Evolutionary conservation across 1,140 invertebrate species (phyloP), one percentile per base, ranked within the genome.

Genomic region (Pinna nobilis): DNA sequence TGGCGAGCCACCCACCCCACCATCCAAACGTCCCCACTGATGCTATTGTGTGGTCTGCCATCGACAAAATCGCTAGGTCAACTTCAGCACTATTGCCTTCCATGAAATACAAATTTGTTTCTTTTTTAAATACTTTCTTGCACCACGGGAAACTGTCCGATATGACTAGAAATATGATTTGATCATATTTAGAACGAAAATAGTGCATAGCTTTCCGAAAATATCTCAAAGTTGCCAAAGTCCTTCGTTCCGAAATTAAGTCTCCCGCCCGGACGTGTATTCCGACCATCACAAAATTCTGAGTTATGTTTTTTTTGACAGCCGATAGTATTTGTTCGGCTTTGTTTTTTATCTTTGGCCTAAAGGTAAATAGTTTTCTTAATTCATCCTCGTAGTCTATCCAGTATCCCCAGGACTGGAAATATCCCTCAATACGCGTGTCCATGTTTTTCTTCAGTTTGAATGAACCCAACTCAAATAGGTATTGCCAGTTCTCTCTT

Each of bases 11-110:
- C 0, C 55, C 78, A 5, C 78, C 63, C 82, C 82, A 84, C 85
- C 85, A 86, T 11, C 85, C 84, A 76, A 82, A 85, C 20, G 79
- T 77, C 11, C 85, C 85, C 2, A 82, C 82, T 0, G 82, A 81
- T 70, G 85, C 82, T 20, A 86, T 83, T 1, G 76, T 73, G 69
- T 86, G 83, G 41, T 86, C 78, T 51, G 82, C 81, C 15, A 67
- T 9, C 4, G 74, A 59, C 9, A 85, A 59, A 6, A 84, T 23
- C 6, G 78, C 79, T 59, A 86, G 69, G 57, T 86, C 84, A 74
- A 68, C 50, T 84, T 55, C 70, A 3, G 60, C 49, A 6, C 44
- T 15, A 44, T 74, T 70, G 13, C 55, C 59, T 13, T 44, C 18
- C 1, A 70, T 59, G 13, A 70, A 61, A 25, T 63, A 30, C 20